A percentile compares a stretch with the other conserved stretches of the same genome.
phyloP scores from a whole-genome alignment of 2,888 invertebrate genomes.

The Acanthosoma haemorrhoidale region DNA sequence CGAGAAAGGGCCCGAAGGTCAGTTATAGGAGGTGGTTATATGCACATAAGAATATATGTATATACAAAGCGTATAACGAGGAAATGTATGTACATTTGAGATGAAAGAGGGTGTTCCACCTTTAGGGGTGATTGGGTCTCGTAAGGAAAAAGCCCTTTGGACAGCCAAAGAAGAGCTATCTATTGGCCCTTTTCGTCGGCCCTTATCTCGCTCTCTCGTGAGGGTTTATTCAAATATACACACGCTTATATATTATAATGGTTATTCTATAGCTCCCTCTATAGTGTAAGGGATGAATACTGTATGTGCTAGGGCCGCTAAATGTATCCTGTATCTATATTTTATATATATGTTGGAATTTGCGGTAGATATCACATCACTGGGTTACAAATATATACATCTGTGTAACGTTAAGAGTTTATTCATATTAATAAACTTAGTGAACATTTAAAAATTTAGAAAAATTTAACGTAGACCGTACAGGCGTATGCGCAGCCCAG shows the following conservation, averaged over 20 bases:
- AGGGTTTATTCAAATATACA: background rate
- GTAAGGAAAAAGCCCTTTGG: slow-evolving; percentile 10
- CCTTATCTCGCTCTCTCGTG: slow-evolving; percentile 1
- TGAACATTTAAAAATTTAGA: too few relatives aligned
- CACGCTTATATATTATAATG: slow-evolving; percentile 10
- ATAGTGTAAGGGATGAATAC: background rate
- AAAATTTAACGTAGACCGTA: too few relatives aligned
- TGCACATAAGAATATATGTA: slow-evolving; percentile 5
- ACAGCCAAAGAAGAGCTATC: slow-evolving; percentile 7
- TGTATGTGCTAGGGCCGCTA: background rate
- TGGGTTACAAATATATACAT: too few relatives aligned
- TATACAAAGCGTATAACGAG: slow-evolving; percentile 12
- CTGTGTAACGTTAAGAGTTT: too few relatives aligned
- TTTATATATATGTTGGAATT: too few relatives aligned
- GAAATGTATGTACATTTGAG: slow-evolving; percentile 14
- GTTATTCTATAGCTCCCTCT: background rate
- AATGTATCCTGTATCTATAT: background rate
- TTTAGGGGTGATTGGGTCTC: slow-evolving; percentile 2
- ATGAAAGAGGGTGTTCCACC: slow-evolving; percentile 6
- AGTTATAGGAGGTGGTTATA: slow-evolving; percentile 3
- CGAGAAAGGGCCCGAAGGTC: background rate
- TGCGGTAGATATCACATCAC: too few relatives aligned
- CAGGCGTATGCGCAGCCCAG: too few relatives aligned
- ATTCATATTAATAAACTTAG: too few relatives aligned
- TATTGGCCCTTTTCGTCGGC: background rate